Conservation (phyloP, 2,888 invertebrate genomes). For the Lysandra bellargus region DNA sequence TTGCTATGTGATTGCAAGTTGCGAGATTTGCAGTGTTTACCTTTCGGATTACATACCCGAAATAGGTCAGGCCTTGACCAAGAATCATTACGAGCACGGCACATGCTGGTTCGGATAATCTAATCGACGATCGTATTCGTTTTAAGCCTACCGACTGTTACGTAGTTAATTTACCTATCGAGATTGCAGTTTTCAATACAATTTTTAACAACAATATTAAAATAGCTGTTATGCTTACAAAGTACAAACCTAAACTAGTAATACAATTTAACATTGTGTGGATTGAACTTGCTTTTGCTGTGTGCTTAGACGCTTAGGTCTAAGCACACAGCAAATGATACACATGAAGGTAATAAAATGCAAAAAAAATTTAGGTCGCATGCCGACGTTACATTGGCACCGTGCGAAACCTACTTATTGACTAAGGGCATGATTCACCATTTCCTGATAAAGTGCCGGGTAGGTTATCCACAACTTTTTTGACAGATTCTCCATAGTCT, state of each 20-base stretch:
- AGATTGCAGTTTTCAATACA: neutral
- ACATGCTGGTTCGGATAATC: neutral
- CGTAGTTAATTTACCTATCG: neutral
- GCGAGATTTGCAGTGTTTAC: neutral
- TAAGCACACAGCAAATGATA: no score
- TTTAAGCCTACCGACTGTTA: neutral
- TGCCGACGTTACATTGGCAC: neutral
- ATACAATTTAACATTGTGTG: no score
- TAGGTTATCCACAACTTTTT: no score
- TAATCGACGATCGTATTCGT: neutral
- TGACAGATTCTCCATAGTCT: no score
- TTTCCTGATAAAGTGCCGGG: no score
- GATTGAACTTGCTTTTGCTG: no score
- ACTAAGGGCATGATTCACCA: no score
- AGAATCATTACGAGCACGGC: neutral
- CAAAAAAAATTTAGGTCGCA: neutral
- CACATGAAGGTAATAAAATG: no score
- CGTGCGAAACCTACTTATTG: no score
- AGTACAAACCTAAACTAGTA: no score
- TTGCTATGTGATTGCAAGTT: neutral
- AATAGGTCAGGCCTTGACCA: slow-evolving; percentile 19
- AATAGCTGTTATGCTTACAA: no score
- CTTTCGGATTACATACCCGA: neutral
- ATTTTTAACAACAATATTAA: neutral
- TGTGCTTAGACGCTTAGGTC: no score